Percentiles rank a stretch among this genome's conserved stretches.
Conservation (phyloP, 2,888 invertebrate species). For the Drosophila buzzatii region DNA sequence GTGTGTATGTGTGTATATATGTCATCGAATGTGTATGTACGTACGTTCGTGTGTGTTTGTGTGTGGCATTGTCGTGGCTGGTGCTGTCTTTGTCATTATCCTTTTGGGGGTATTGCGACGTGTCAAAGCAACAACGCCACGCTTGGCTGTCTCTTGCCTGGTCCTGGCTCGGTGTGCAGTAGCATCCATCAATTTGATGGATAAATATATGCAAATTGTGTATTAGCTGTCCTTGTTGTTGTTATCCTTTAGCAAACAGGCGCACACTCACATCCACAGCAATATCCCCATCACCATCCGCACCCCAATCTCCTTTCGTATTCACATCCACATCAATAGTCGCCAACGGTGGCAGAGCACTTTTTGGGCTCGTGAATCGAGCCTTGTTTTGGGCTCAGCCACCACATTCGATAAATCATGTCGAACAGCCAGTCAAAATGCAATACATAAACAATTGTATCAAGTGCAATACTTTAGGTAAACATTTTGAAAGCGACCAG, state of each 20-base stretch:
- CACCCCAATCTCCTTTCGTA: neutral
- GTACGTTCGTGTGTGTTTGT: constrained; percentile 19
- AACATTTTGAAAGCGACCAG: constrained; percentile 12
- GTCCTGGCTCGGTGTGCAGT: constrained; percentile 72
- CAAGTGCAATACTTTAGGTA: constrained; percentile 24
- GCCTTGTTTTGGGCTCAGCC: constrained; percentile 33
- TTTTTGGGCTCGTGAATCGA: constrained; percentile 46
- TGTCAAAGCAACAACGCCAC: constrained; percentile 81
- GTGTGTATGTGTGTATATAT: constrained; percentile 22
- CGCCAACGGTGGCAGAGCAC: constrained; percentile 67
- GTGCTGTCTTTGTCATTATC: constrained; percentile 81
- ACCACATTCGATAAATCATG: constrained; percentile 81
- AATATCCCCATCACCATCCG: neutral
- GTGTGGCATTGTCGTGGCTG: constrained; percentile 76
- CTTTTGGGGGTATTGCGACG: constrained; percentile 82
- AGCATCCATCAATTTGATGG: constrained; percentile 85
- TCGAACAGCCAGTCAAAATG: constrained; percentile 69
- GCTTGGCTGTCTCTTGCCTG: constrained; percentile 51
- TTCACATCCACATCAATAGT: constrained; percentile 65
- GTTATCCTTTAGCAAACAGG: constrained; percentile 80
- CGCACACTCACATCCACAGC: constrained; percentile 26
- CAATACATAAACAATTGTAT: constrained; percentile 56
- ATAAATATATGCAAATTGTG: constrained; percentile 86
- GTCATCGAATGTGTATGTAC: neutral
- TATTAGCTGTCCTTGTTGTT: constrained; percentile 82